A percentile compares a stretch with the other conserved stretches of the same genome.
phyloP scores from a whole-genome alignment of 37 sponge, comb jelly and placozoan species.

The Ianthella basta region DNA sequence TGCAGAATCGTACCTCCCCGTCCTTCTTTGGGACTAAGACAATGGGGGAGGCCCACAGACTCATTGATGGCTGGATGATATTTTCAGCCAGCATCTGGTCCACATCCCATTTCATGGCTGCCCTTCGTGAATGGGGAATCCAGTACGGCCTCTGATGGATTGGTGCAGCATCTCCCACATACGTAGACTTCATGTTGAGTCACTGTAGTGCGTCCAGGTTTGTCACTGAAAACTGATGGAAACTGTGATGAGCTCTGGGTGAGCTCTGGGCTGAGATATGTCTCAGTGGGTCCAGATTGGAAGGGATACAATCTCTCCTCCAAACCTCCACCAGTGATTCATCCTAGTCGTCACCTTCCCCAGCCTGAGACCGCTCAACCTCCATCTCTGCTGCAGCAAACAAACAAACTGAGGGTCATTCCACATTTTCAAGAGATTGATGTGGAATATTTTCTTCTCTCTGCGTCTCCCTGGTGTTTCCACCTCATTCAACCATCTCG shows the following conservation, averaged over 20 bases:
- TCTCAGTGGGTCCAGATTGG: too few relatives aligned
- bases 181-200: slow-evolving; percentile 30
- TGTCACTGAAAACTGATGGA: not conserved
- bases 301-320: too few relatives aligned
- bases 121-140: slow-evolving; percentile 38
- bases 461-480: not conserved
- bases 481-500: slow-evolving; percentile 1
- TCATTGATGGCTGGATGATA: slow-evolving; percentile 45
- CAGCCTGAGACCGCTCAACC: too few relatives aligned
- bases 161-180: slow-evolving; percentile 6
- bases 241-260: not conserved
- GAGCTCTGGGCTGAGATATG: too few relatives aligned
- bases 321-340: too few relatives aligned
- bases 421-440: slow-evolving; percentile 43
- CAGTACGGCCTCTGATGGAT: slow-evolving; percentile 38
- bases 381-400: too few relatives aligned
- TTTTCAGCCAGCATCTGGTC: slow-evolving; percentile 37
- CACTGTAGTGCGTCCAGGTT: slow-evolving; percentile 42
- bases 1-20: slow-evolving; percentile 9
- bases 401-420: not conserved
- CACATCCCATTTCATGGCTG: slow-evolving; percentile 32
- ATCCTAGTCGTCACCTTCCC: too few relatives aligned
- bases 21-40: slow-evolving; percentile 52
- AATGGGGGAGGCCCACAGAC: slow-evolving; percentile 61
- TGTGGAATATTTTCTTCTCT: slow-evolving; percentile 18